phyloP scores from a whole-genome alignment of 2,113 vertebrate genomes.

The Scortum barcoo region DNA sequence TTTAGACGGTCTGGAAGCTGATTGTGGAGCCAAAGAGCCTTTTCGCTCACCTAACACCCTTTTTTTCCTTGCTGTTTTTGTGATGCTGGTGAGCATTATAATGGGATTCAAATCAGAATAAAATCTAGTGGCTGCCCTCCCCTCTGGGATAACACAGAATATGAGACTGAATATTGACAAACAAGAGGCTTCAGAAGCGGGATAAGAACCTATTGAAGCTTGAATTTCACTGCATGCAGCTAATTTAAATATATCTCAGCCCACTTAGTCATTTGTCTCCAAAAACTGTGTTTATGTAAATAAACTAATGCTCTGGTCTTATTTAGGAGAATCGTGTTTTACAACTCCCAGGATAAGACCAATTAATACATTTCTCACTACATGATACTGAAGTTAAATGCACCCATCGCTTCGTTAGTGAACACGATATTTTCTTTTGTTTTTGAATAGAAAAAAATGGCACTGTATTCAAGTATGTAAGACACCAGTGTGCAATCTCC shows the following conservation, averaged over 20 bases:
- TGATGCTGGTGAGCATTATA: background rate
- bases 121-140: background rate
- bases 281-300: background rate
- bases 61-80: background rate
- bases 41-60: background rate
- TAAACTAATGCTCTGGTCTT: background rate
- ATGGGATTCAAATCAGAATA: background rate
- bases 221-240: background rate
- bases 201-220: background rate
- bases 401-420: background rate
- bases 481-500: constrained; percentile 21
- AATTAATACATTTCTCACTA: background rate
- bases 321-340: background rate
- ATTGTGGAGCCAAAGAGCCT: background rate
- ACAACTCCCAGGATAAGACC: background rate
- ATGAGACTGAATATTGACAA: background rate
- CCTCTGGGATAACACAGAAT: background rate
- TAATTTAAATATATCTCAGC: background rate
- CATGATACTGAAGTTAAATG: background rate
- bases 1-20: background rate
- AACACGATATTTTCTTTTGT: constrained; percentile 7
- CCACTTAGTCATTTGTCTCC: background rate
- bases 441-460: background rate
- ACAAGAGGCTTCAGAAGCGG: background rate
- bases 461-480: constrained; percentile 3